phyloP scores from a whole-genome alignment of 1,140 invertebrate genomes.

The Drosophila paulistorum region DNA sequence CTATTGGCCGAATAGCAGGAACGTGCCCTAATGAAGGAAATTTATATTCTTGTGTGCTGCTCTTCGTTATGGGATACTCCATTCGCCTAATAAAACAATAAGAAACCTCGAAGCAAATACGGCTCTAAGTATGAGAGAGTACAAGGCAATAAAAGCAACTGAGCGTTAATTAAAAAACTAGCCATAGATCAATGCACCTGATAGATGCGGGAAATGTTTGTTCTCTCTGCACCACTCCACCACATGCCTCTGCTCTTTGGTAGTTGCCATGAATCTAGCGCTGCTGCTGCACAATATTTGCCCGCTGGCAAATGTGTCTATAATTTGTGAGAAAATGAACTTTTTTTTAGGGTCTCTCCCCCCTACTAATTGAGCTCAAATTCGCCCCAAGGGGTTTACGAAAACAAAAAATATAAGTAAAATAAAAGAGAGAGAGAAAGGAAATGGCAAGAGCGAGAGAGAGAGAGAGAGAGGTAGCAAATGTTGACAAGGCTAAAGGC shows the following conservation, averaged over 20 bases:
- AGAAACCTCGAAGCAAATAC: neutral
- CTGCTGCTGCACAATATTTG: conserved; percentile 26
- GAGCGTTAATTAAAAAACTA: conserved; percentile 81
- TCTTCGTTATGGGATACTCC: conserved; percentile 4
- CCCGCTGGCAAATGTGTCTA: conserved; percentile 61
- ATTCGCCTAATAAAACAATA: conserved; percentile 5
- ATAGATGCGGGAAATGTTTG: conserved; percentile 68
- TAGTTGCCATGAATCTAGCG: conserved; percentile 11
- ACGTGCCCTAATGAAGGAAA: conserved; percentile 10
- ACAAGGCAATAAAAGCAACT: conserved; percentile 71
- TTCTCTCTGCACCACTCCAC: conserved; percentile 25
- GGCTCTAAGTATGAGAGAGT: neutral
- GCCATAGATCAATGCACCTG: conserved; percentile 80
- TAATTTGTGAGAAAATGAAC: conserved; percentile 65
- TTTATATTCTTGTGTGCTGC: neutral
- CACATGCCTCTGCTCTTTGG: neutral
- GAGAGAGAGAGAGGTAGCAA: neutral
- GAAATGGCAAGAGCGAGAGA: neutral
- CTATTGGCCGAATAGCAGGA: neutral
- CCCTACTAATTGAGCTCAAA: conserved; percentile 36
- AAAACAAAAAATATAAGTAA: conserved; percentile 14
- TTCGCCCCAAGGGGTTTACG: conserved; percentile 26
- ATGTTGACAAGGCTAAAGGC: conserved; percentile 68
- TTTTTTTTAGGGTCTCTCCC: conserved; percentile 39
- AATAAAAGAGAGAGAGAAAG: conserved; percentile 9